A percentile compares a stretch with the other conserved stretches of the same genome.
Evolutionary conservation across 2,888 invertebrate species (phyloP).

Genomic region (Tridacna crocea): DNA sequence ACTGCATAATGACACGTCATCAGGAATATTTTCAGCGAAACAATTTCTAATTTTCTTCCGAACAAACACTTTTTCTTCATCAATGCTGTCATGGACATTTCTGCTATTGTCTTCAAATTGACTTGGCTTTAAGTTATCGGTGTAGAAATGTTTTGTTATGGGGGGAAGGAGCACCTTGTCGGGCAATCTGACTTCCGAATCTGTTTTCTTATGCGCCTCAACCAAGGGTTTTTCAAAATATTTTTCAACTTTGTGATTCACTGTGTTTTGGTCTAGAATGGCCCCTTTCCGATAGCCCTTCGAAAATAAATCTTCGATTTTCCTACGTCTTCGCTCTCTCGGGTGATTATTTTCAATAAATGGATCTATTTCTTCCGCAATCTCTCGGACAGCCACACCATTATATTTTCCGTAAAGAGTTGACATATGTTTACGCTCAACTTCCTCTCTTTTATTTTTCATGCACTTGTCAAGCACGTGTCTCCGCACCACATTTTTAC

Average conservation of each 20-base stretch:
- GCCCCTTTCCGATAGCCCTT: slow-evolving; percentile 57
- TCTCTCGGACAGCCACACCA: slow-evolving; percentile 60
- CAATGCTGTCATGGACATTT: background rate
- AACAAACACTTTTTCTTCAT: slow-evolving; percentile 40
- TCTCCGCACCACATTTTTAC: slow-evolving; percentile 61
- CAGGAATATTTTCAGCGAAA: slow-evolving; percentile 52
- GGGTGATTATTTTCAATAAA: slow-evolving; percentile 65
- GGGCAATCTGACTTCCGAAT: background rate
- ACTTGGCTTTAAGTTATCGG: slow-evolving; percentile 27
- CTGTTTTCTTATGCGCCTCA: slow-evolving; percentile 26
- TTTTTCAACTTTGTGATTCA: slow-evolving; percentile 46
- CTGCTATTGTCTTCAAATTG: too few species aligned
- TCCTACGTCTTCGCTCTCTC: slow-evolving; percentile 53
- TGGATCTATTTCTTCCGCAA: slow-evolving; percentile 61
- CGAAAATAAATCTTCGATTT: slow-evolving; percentile 60
- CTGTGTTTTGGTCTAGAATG: slow-evolving; percentile 52
- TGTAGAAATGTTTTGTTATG: slow-evolving; percentile 44
- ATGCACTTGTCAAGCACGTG: slow-evolving; percentile 66
- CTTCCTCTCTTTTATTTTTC: slow-evolving; percentile 61
- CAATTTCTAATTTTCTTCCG: slow-evolving; percentile 52
- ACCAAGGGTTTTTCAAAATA: slow-evolving; percentile 61
- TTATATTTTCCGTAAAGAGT: slow-evolving; percentile 61
- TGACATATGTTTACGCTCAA: slow-evolving; percentile 40
- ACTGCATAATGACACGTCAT: slow-evolving; percentile 44
- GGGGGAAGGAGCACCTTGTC: slow-evolving; percentile 23